A percentile compares a stretch with the other conserved stretches of the same genome.
phyloP scores from a whole-genome alignment of 2,113 vertebrate genomes.

The Rana temporaria region DNA sequence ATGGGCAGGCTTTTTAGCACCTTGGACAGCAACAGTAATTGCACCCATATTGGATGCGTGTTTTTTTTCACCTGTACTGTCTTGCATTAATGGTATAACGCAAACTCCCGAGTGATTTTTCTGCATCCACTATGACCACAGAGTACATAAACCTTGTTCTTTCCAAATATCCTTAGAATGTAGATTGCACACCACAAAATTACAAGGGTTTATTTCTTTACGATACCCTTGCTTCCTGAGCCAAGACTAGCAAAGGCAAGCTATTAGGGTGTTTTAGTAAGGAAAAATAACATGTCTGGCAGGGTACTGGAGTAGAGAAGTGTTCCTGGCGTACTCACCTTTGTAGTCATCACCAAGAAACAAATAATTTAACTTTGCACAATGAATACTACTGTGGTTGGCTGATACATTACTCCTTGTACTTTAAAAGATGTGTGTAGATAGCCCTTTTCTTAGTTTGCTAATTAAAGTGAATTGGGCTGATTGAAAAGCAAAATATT shows the following conservation, averaged over 20 bases:
- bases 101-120: background rate
- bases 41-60: slow-evolving; percentile 44
- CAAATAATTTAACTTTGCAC: no score
- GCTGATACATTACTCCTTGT: no score
- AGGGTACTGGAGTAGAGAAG: background rate
- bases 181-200: slow-evolving; percentile 52
- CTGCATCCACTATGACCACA: slow-evolving; percentile 1
- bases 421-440: no score
- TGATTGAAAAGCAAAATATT: no score
- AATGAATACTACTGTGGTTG: no score
- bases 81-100: background rate
- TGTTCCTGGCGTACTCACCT: background rate
- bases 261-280: slow-evolving; percentile 11
- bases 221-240: slow-evolving; percentile 18
- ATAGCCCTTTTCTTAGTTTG: no score
- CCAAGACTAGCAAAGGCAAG: slow-evolving; percentile 35
- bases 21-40: slow-evolving; percentile 55
- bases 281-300: no score
- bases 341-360: no score
- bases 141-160: background rate
- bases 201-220: slow-evolving; percentile 45
- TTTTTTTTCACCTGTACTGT: slow-evolving; percentile 31
- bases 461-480: no score
- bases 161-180: slow-evolving; percentile 42
- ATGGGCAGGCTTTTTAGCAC: slow-evolving; percentile 44